Percentiles rank a stretch among this genome's conserved stretches.
These are phyloP conservation scores for Crossocerus cetratus DNA, from an alignment of 2,888 invertebrate species.

Conservation along the genomic window DNA sequence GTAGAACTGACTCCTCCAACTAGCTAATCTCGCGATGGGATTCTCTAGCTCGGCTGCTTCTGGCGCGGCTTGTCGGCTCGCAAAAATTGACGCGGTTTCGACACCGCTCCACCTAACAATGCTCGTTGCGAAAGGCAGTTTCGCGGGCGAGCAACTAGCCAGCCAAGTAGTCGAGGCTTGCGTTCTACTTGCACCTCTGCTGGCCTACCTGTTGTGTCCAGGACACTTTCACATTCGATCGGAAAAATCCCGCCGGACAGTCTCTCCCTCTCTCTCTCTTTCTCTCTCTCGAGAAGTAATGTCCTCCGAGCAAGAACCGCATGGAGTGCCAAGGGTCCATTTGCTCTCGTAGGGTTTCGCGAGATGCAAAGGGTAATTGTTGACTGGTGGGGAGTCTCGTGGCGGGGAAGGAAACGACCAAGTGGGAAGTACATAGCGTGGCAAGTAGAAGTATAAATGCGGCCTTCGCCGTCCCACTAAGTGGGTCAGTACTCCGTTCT, in stretches of 20 bases:
- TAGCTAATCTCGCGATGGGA: not conserved
- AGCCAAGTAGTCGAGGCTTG: constrained; percentile 53
- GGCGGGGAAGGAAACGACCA: too few species aligned
- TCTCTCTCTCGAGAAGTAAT: too few species aligned
- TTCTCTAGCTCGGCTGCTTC: constrained; percentile 23
- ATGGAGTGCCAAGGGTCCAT: too few species aligned
- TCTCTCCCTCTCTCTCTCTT: too few species aligned
- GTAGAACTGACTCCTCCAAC: not conserved
- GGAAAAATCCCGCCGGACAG: too few species aligned
- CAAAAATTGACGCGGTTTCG: constrained; percentile 64
- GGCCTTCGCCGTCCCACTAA: not conserved
- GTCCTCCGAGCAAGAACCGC: too few species aligned
- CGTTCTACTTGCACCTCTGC: constrained; percentile 68
- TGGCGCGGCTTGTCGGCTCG: constrained; percentile 47
- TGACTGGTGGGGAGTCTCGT: too few species aligned
- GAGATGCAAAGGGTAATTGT: too few species aligned
- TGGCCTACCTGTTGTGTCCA: constrained; percentile 48
- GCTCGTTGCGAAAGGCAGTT: constrained; percentile 63
- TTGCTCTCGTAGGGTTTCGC: too few species aligned
- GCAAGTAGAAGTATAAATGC: not conserved
- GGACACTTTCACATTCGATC: constrained; percentile 65
- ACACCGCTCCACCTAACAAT: constrained; percentile 65
- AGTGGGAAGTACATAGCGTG: too few species aligned
- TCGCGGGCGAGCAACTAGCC: constrained; percentile 38
- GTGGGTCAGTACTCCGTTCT: not conserved